Evolutionary conservation across 2,797 vertebrate species (phyloP), one percentile per base, ranked within the genome.

Genomic region (Protosalanx chinensis): DNA sequence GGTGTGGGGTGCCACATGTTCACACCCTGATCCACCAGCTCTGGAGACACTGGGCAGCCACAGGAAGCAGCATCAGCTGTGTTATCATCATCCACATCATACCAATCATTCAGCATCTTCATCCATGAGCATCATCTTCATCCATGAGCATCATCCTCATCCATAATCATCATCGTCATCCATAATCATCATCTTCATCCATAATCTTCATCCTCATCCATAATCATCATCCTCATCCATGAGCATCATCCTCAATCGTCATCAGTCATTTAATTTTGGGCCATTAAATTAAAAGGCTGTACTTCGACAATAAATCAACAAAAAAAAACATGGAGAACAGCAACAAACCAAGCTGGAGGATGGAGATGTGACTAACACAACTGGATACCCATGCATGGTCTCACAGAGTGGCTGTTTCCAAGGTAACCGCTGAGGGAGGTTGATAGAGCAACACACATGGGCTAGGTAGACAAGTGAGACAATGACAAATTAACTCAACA

Each of bases 1-100:
- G 94, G 90, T 13, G 93, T 92, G 2, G 96, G 96, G 2, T 99
- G 96, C 98, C 97, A 99, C 72, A 98, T 90, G 72, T 92, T 90
- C 18, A 91, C 89, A 0, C 90, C 91, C 0, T 95, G 93, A 0
- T 98, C 97, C 80, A 97, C 95, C 81, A 98, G 90, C 81, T 99
- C 97, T 75, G 96, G 92, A 57, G 94, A 91, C 78, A 93, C 97
- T 98, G 85, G 58, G 79, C 70, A 79, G 67, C 85, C 64, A 3
- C 18, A 76, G 12, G 72, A 18, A 33, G 7, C 70, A 76, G 8
- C 72, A 0, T 33, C 16, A 12, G 57, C 3, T 6, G n/a, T 20
- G 57, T 58, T 20, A 58, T 58, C 56, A 51, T 32, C 13, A 12
- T 37, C 29, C 27, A 35, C 33, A 35, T 35, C 33, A 35, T 35